phyloP scores from a whole-genome alignment of 2,888 invertebrate genomes.

The Melitaea athalia region DNA sequence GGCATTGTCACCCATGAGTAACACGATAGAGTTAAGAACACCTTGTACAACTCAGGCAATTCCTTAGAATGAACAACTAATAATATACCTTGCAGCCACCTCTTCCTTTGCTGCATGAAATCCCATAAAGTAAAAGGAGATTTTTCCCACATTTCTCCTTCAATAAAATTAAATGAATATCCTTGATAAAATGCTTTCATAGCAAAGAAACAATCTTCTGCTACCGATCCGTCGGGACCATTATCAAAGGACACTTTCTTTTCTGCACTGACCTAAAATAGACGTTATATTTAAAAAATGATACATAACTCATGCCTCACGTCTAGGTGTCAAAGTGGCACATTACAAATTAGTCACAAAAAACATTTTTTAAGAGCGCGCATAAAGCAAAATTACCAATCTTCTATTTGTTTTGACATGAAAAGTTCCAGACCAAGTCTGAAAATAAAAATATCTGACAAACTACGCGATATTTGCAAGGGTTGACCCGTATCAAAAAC shows the following conservation, averaged over 20 bases:
- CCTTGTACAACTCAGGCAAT: conserved; percentile 90
- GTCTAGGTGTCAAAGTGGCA: too few species aligned
- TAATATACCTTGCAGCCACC: conserved; percentile 97
- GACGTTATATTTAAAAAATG: background rate
- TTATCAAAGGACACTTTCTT: conserved; percentile 96
- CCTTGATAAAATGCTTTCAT: conserved; percentile 97
- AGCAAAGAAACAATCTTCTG: conserved; percentile 98
- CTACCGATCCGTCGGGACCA: conserved; percentile 97
- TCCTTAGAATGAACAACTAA: conserved; percentile 93
- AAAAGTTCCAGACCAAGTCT: too few species aligned
- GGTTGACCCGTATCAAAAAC: too few species aligned
- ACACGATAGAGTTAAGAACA: conserved; percentile 92
- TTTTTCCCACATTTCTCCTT: conserved; percentile 99
- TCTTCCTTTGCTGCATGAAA: conserved; percentile 96
- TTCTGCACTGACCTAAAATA: conserved; percentile 92
- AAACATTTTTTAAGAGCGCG: too few species aligned
- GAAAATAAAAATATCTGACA: too few species aligned
- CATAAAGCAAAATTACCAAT: too few species aligned
- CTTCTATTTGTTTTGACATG: too few species aligned
- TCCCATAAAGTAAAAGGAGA: conserved; percentile 97
- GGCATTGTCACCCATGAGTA: conserved; percentile 99
- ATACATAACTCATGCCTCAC: too few species aligned
- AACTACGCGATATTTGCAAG: too few species aligned
- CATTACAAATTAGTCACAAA: too few species aligned
- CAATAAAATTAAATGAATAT: conserved; percentile 96